Percentiles rank a stretch among this genome's conserved stretches.
phyloP scores from a whole-genome alignment of 2,888 invertebrate species.

The Cartodere bifasciata region DNA sequence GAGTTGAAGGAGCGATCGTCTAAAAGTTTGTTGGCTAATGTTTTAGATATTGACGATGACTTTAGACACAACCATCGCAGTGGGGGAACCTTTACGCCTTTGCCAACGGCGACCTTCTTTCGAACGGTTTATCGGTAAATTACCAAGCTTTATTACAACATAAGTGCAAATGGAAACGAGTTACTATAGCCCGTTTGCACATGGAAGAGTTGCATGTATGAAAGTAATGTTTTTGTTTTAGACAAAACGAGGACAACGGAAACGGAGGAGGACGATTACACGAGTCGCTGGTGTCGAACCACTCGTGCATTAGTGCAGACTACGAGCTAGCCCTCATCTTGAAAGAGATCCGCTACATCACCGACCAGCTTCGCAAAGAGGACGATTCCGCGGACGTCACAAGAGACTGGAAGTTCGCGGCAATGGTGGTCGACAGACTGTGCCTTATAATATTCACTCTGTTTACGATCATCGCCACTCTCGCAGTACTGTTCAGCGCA shows the following conservation, averaged over 20 bases:
- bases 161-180: too few species aligned
- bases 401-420: constrained; percentile 99
- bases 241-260: constrained; percentile 36
- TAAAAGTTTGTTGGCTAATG: constrained; percentile 90
- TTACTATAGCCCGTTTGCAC: too few species aligned
- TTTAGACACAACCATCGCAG: constrained; percentile 70
- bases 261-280: constrained; percentile 60
- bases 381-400: constrained; percentile 89
- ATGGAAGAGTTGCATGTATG: too few species aligned
- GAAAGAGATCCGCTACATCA: constrained; percentile 87
- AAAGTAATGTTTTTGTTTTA: constrained; percentile 17
- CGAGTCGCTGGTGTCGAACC: constrained; percentile 60
- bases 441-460: constrained; percentile 99
- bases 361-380: constrained; percentile 86
- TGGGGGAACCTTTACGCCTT: constrained; percentile 42
- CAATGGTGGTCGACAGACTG: constrained; percentile 99
- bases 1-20: constrained; percentile 55
- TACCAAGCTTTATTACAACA: too few species aligned
- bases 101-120: constrained; percentile 52
- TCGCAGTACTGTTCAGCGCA: constrained; percentile 93
- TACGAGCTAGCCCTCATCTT: constrained; percentile 90
- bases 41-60: constrained; percentile 95
- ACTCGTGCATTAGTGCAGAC: constrained; percentile 82
- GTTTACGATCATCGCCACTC: constrained; percentile 94
- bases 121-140: constrained; percentile 66